Evolutionary conservation across 2,888 invertebrate genomes (phyloP), one percentile per base, ranked within the genome.

Genomic region (Acronicta aceris): DNA sequence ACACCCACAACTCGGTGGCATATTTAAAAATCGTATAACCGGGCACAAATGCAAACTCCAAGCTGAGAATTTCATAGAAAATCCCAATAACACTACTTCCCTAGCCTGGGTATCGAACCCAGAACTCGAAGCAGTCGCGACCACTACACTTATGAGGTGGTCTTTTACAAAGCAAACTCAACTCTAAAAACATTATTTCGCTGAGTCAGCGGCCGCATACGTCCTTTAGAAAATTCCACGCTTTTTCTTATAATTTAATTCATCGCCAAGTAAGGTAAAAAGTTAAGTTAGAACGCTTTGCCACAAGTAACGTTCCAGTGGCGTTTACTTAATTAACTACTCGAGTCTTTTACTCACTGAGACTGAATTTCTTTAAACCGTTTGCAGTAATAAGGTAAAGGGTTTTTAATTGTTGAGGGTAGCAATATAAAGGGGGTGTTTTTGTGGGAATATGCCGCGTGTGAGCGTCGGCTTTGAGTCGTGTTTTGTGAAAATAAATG

Each of bases 171-270:
- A 65, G 51, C 38, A 21, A 59, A 53, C 30, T 30, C 21, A 27
- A 27, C 1, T 15, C 43, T 52, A 53, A 59, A 61, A 36, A 40
- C 33, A n/a, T 41, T 30, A 47, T 68, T 56, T 13, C 45, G 49
- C 70, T 70, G 65, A 68, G 76, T 72, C 71, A 72, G 59, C 63
- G 62, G 71, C 68, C 57, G 62, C 52, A 45, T 53, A 62, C 69
- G 69, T 50, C 46, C 51, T 47, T 59, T 66, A 69, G 68, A 59
- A 73, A 71, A 71, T 60, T 74, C 62, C 68, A 59, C 69, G 72
- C 73, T 70, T 81, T 82, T 84, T 79, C 59, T 60, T 65, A 47
- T 80, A 84, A 83, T 81, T 84, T 82, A 81, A 84, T 84, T 82
- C 78, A 71, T 73, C 78, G 72, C 69, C 76, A 81, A 81, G 83